Evolutionary conservation across 2,888 invertebrate species (phyloP).

Genomic region (Caenorhabditis sp.): DNA sequence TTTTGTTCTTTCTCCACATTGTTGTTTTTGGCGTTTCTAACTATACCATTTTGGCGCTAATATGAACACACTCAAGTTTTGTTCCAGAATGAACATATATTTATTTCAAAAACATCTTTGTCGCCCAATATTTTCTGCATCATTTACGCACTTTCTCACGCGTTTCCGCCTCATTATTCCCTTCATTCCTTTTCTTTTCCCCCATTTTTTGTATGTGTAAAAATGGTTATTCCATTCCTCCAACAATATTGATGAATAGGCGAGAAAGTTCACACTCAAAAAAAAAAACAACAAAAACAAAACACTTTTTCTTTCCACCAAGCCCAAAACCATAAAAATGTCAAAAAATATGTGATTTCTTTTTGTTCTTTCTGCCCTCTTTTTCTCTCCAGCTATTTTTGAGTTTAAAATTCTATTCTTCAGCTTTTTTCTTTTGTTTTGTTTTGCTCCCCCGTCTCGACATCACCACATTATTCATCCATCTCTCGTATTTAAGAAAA

Average conservation of each 20-base stretch:
- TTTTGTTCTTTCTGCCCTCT: not conserved
- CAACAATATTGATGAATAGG: too few species aligned
- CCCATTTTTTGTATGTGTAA: not conserved
- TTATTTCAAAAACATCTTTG: not conserved
- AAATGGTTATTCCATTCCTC: not conserved
- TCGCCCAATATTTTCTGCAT: slow-evolving; percentile 21
- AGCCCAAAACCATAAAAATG: not conserved
- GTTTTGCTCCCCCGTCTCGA: not conserved
- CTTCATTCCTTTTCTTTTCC: not conserved
- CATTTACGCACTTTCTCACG: slow-evolving; percentile 38
- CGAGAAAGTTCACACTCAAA: too few species aligned
- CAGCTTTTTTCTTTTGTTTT: slow-evolving; percentile 4
- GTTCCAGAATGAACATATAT: not conserved
- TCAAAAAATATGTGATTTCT: slow-evolving; percentile 25
- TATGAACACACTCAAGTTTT: not conserved
- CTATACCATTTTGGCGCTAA: not conserved
- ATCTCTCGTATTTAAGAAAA: slow-evolving; percentile 3
- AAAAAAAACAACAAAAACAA: too few species aligned
- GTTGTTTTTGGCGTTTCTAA: not conserved
- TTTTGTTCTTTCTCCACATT: slow-evolving; percentile 1
- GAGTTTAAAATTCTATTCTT: not conserved
- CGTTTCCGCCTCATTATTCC: slow-evolving; percentile 33
- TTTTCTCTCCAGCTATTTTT: not conserved
- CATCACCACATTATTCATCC: slow-evolving; percentile 4
- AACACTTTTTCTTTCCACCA: not conserved